Conservation (phyloP, 2,888 invertebrate genomes). For the Drosophila testacea region DNA sequence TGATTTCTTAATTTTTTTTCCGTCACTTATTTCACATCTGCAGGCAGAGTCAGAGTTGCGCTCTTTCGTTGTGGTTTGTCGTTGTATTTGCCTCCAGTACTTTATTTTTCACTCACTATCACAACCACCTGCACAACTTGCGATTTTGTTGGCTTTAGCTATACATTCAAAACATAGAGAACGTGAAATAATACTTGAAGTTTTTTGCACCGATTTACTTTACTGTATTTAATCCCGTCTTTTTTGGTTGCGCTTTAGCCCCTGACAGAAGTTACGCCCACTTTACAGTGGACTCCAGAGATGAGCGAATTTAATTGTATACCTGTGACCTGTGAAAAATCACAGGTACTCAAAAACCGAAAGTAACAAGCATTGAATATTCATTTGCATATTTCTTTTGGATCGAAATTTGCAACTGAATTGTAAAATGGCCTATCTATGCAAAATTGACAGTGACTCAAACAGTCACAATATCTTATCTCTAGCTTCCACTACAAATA, state of each 20-base stretch:
- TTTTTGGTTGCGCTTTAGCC: slow-evolving; percentile 48
- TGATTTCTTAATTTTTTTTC: slow-evolving; percentile 46
- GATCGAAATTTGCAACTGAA: slow-evolving; percentile 19
- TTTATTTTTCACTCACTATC: slow-evolving; percentile 30
- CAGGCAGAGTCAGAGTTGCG: slow-evolving; percentile 46
- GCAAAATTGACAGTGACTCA: slow-evolving; percentile 38
- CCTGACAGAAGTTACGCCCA: slow-evolving; percentile 48
- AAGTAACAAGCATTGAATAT: slow-evolving; percentile 13
- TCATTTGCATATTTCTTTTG: not conserved
- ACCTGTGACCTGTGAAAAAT: slow-evolving; percentile 44
- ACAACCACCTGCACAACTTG: slow-evolving; percentile 34
- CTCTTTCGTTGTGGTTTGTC: slow-evolving; percentile 33
- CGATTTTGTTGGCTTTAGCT: slow-evolving; percentile 52
- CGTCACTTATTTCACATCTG: slow-evolving; percentile 53
- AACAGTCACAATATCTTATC: slow-evolving; percentile 44
- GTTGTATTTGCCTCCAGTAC: slow-evolving; percentile 37
- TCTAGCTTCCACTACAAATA: slow-evolving; percentile 33
- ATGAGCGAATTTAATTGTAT: slow-evolving; percentile 35
- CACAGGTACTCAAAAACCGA: slow-evolving; percentile 22
- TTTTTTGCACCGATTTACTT: slow-evolving; percentile 40
- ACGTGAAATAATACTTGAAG: slow-evolving; percentile 45
- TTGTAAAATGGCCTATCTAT: slow-evolving; percentile 23
- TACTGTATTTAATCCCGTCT: slow-evolving; percentile 49
- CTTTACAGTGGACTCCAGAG: slow-evolving; percentile 48
- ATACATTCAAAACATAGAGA: slow-evolving; percentile 50